Conservation (phyloP, 2,797 vertebrate species). For the Gallinago stenura region DNA sequence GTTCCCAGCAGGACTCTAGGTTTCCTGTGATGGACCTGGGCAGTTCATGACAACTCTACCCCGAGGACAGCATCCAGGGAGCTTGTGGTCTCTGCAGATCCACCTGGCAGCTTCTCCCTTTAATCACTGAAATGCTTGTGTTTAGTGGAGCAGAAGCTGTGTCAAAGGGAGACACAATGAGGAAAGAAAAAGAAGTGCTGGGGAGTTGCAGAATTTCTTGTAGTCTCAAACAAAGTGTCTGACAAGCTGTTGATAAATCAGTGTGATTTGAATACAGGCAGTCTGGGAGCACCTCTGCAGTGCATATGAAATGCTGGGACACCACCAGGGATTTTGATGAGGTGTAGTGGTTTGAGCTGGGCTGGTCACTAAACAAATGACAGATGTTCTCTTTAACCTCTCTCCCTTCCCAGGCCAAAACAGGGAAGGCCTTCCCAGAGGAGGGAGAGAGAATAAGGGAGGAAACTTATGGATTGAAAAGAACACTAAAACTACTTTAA, state of each 20-base stretch:
- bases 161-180: background rate
- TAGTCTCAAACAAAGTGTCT: background rate
- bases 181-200: background rate
- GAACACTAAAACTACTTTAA: background rate
- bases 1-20: background rate
- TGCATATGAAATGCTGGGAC: background rate
- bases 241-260: background rate
- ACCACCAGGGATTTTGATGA: background rate
- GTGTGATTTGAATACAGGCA: background rate
- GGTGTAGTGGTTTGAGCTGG: background rate
- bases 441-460: background rate
- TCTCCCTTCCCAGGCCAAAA: background rate
- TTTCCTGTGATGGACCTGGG: rapidly evolving
- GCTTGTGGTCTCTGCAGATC: background rate
- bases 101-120: background rate
- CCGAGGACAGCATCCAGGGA: background rate
- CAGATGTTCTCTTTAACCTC: background rate
- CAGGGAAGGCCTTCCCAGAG: background rate
- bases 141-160: background rate
- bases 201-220: background rate
- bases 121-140: background rate
- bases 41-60: background rate
- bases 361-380: background rate
- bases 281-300: background rate
- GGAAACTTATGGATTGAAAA: background rate